A percentile compares a stretch with the other conserved stretches of the same genome.
phyloP scores from a whole-genome alignment of 1,140 invertebrate genomes.

The Drosophila nigrodunni region DNA sequence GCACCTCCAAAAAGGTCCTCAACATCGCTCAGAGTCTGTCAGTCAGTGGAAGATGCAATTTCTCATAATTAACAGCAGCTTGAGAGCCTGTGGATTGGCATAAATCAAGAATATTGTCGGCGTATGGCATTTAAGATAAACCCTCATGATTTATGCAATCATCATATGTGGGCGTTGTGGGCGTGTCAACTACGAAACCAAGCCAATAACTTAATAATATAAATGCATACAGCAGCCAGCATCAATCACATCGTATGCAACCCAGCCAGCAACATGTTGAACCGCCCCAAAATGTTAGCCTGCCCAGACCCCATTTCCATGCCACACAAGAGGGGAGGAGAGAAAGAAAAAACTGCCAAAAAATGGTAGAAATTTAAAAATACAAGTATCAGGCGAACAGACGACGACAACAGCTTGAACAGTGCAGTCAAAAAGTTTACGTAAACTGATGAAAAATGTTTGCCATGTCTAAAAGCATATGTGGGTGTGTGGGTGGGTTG shows the following conservation, averaged over 20 bases:
- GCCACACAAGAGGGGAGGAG: too few species aligned
- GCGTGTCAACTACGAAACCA: not conserved
- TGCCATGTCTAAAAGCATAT: conserved; percentile 19
- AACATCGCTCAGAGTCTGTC: not conserved
- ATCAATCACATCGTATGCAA: conserved; percentile 35
- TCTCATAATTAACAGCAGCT: conserved; percentile 71
- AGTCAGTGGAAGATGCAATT: conserved; percentile 30
- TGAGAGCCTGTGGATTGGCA: conserved; percentile 61
- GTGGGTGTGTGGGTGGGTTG: conserved; percentile 5
- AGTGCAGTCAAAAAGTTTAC: conserved; percentile 31
- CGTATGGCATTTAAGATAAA: conserved; percentile 48
- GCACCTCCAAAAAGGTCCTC: conserved; percentile 17
- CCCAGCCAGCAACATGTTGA: conserved; percentile 13
- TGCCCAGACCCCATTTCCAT: not conserved
- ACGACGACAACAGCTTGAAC: conserved; percentile 36
- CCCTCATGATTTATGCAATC: conserved; percentile 42
- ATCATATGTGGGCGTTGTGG: not conserved
- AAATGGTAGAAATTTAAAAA: conserved; percentile 53
- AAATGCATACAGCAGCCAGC: conserved; percentile 22
- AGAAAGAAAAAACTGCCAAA: conserved; percentile 22
- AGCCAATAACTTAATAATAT: conserved; percentile 45
- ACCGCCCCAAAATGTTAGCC: not conserved
- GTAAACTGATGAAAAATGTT: conserved; percentile 38
- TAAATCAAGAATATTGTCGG: conserved; percentile 53
- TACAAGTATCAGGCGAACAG: conserved; percentile 55